Base-by-base conservation (phyloP, 37 sponge, comb jelly and placozoan species). In the Dysidea cf. avara region DNA sequence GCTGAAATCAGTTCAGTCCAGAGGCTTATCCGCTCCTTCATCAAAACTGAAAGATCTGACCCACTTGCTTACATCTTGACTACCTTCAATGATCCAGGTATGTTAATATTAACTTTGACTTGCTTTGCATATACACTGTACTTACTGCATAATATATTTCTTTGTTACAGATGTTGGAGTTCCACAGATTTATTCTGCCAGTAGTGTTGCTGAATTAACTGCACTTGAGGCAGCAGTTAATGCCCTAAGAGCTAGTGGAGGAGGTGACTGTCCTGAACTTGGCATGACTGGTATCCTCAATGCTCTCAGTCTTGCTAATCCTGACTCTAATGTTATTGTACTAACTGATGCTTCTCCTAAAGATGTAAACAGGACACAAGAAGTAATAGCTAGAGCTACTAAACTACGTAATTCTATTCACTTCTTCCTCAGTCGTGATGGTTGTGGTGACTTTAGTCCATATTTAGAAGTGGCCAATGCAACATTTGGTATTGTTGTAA, bases 191-290 rank as follows among this genome's bases (percentile, higher is more conserved):
- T 71, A 71, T 71, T 32, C 7, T 35, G 56, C 71, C 36, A 52
- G 9, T 24, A 35, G 30, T 5, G 3, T 56, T 1, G 53, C 56
- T 24, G 71, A 53, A 7, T 24, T 24, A 14, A 16, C 26, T 18
- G 56, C 51, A 56, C 56, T 71, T 3, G 22, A 33, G 18, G 16
- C 55, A 24, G 71, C 22, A 12, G 56, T 71, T 32, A 71, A 71
- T 30, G 56, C 57, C 5, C 20, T 71, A 1, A 37, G 26, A 37
- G 71, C 71, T 50, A 20, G 53, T 71, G 71, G 56, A 37, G 71
- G 71, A 33, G 71, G 71, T 20, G 71, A 71, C 71, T 71, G 71
- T 21, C 71, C 71, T 55, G 71, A 71, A 36, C 56, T 71, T 1
- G 71, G 71, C 7, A 71, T 71, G 71, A 34, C 57, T 31, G 71